A percentile compares a stretch with the other conserved stretches of the same genome.
These are phyloP conservation scores for Enteromius trimaculatus DNA, from an alignment of 2,797 vertebrate genomes.

Conservation along the genomic window DNA sequence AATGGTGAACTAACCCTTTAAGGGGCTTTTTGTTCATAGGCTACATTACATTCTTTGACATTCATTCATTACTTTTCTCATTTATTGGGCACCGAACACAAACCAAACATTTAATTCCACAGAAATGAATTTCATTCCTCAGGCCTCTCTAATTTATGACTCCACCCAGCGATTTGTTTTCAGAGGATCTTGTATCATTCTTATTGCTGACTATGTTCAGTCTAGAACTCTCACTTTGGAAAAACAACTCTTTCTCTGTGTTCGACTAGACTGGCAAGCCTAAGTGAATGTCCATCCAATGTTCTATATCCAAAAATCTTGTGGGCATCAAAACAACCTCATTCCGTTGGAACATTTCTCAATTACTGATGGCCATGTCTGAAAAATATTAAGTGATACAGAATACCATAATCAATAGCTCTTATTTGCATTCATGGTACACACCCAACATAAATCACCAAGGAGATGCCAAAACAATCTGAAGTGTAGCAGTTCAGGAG, in stretches of 20 bases:
- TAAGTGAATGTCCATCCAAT: constrained; percentile 6
- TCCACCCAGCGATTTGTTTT: constrained; percentile 32
- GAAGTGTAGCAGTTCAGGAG: neutral
- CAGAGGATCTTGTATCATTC: constrained; percentile 23
- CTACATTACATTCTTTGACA: neutral
- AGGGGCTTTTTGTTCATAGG: neutral
- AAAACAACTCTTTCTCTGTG: constrained; percentile 33
- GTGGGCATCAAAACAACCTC: constrained; percentile 1
- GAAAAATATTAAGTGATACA: constrained; percentile 14
- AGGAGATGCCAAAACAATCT: constrained; percentile 15
- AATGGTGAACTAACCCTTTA: no score
- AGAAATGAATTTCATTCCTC: constrained; percentile 17
- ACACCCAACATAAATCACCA: neutral
- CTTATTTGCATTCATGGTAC: neutral
- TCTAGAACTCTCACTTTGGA: constrained; percentile 19
- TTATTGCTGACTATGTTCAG: constrained; percentile 21
- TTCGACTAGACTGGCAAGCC: neutral
- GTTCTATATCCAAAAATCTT: constrained; percentile 4
- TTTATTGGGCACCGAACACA: neutral
- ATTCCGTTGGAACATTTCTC: neutral
- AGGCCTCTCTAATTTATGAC: constrained; percentile 22
- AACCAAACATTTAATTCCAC: neutral
- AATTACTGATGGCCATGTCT: constrained; percentile 7
- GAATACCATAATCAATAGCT: constrained; percentile 23
- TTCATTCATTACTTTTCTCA: neutral